phyloP scores from a whole-genome alignment of 2,888 invertebrate genomes.

The Julus scanicus region DNA sequence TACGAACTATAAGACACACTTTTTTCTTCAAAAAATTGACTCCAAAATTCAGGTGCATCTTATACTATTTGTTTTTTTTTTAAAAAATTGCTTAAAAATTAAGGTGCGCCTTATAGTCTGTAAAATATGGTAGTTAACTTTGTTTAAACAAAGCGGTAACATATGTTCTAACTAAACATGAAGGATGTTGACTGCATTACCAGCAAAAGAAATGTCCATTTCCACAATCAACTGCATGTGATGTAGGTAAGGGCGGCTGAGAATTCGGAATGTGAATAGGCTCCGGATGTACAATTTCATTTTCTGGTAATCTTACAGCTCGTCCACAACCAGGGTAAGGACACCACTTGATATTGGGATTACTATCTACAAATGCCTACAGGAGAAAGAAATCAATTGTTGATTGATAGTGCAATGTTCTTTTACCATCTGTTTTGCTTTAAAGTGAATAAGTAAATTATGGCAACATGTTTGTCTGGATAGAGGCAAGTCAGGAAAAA shows the following conservation, averaged over 20 bases:
- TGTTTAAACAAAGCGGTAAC: no score
- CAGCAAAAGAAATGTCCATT: slow-evolving; percentile 78
- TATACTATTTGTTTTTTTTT: no score
- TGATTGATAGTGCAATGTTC: neutral
- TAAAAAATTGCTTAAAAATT: no score
- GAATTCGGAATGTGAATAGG: slow-evolving; percentile 57
- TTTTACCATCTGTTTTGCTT: neutral
- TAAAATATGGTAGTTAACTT: no score
- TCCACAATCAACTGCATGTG: slow-evolving; percentile 77
- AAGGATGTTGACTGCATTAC: slow-evolving; percentile 64
- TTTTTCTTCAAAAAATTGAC: no score
- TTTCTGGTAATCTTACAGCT: slow-evolving; percentile 74
- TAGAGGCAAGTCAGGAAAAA: neutral
- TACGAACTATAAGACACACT: no score
- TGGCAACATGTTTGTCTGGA: no score
- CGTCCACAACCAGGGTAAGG: slow-evolving; percentile 76
- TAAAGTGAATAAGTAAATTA: neutral
- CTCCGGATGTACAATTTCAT: slow-evolving; percentile 66
- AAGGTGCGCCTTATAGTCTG: no score
- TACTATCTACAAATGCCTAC: slow-evolving; percentile 77
- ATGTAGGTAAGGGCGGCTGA: slow-evolving; percentile 66
- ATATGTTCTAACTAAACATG: no score
- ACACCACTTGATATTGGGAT: slow-evolving; percentile 78
- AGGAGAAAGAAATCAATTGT: neutral
- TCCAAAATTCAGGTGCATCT: no score